Conservation (phyloP, 2,888 invertebrate species). For the Bombylius major region DNA sequence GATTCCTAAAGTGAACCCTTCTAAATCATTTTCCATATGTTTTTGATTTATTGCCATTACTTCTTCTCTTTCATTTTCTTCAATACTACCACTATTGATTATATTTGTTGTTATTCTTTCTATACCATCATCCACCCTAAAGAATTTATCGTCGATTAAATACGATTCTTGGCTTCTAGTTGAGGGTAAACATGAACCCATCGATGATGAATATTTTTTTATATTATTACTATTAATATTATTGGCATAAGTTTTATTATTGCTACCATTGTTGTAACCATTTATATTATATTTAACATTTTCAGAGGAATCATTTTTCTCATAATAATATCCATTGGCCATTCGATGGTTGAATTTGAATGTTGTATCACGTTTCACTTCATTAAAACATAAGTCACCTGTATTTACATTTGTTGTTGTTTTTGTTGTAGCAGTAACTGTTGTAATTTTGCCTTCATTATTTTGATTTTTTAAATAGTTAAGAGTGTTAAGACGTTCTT, state of each 20-base stretch:
- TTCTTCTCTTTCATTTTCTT: not conserved
- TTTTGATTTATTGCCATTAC: not conserved
- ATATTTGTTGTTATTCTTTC: constrained; percentile 2
- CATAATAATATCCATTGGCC: not conserved
- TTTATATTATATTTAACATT: not conserved
- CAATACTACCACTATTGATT: not conserved
- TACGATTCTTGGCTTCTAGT: constrained; percentile 13
- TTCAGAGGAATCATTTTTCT: too few species aligned
- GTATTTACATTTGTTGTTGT: too few species aligned
- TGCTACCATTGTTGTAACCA: not conserved
- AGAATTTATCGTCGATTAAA: constrained; percentile 11
- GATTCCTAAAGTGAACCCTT: constrained; percentile 16
- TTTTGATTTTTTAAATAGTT: not conserved
- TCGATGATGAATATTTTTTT: not conserved
- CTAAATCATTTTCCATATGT: constrained; percentile 9
- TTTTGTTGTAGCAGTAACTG: not conserved
- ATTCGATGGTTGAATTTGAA: not conserved
- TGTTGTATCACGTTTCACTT: not conserved
- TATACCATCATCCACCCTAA: constrained; percentile 5
- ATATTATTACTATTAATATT: not conserved
- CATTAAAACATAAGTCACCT: too few species aligned
- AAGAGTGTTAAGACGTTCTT: constrained; percentile 10
- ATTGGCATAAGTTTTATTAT: not conserved
- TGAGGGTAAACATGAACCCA: constrained; percentile 9
- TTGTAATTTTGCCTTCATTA: not conserved